These are phyloP conservation scores for Eilema caniola DNA, from an alignment of 2,888 invertebrate species.

Conservation along the genomic window DNA sequence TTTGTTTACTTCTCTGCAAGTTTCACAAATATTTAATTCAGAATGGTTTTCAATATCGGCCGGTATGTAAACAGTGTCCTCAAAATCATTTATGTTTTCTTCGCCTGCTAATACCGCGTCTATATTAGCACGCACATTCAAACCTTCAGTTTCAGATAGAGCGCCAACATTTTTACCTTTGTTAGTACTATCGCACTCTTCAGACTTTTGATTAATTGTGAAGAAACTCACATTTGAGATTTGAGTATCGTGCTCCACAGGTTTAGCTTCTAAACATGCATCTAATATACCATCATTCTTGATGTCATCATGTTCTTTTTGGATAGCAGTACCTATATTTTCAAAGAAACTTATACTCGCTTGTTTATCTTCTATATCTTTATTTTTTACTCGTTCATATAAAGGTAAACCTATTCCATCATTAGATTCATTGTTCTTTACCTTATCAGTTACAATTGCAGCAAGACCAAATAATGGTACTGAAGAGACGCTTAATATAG, in stretches of 20 bases:
- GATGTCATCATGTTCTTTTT: constrained; percentile 17
- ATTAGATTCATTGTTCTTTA: constrained; percentile 41
- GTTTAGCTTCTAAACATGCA: not conserved
- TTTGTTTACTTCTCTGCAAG: constrained; percentile 72
- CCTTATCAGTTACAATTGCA: constrained; percentile 56
- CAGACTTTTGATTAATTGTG: not conserved
- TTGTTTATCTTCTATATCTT: constrained; percentile 40
- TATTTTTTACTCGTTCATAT: constrained; percentile 44
- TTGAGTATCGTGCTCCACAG: not conserved
- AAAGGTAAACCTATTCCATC: constrained; percentile 37
- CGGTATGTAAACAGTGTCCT: constrained; percentile 13
- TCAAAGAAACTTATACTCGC: constrained; percentile 55
- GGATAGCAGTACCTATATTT: constrained; percentile 37
- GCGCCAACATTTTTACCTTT: constrained; percentile 11
- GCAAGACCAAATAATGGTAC: constrained; percentile 63
- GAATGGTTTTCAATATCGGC: constrained; percentile 45
- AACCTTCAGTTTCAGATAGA: constrained; percentile 10
- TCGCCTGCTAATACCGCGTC: constrained; percentile 17
- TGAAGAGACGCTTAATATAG: constrained; percentile 56
- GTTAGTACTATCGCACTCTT: not conserved
- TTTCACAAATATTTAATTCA: constrained; percentile 75
- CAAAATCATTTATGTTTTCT: constrained; percentile 3
- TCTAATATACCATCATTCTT: constrained; percentile 2
- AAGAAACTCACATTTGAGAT: constrained; percentile 12
- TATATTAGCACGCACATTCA: constrained; percentile 13